Evolutionary conservation across 37 sponge, comb jelly and placozoan species (phyloP).

Genomic region (Geodia barretti): DNA sequence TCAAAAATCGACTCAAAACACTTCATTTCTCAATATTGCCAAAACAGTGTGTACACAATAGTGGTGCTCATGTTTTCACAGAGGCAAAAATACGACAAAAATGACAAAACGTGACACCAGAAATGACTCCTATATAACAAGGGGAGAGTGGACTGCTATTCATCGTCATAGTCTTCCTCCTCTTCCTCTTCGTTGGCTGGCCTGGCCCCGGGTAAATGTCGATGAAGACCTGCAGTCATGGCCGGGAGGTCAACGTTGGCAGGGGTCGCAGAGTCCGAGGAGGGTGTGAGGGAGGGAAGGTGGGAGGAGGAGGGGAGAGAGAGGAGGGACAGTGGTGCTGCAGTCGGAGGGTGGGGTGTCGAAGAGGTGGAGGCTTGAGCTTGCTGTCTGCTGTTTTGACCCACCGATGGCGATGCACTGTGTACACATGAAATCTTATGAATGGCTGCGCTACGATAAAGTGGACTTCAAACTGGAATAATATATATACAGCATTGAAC

Average conservation of each 20-base stretch:
- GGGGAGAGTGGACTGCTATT: too few relatives aligned
- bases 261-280: neutral
- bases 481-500: neutral
- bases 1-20: too few relatives aligned
- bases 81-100: neutral
- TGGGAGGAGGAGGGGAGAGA: neutral
- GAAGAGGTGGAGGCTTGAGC: neutral
- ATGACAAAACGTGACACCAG: neutral
- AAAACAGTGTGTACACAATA: neutral
- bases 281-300: neutral
- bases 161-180: neutral
- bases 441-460: too few relatives aligned
- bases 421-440: too few relatives aligned
- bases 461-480: neutral
- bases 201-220: neutral
- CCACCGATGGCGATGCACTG: neutral
- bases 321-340: neutral
- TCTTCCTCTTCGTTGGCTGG: neutral
- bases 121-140: neutral
- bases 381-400: neutral
- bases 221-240: neutral
- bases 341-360: too few relatives aligned
- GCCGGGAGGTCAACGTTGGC: too few relatives aligned
- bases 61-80: neutral
- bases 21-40: neutral